A percentile compares a stretch with the other conserved stretches of the same genome.
Conservation (phyloP, 2,888 invertebrate genomes). For the Brachyptera putata region DNA sequence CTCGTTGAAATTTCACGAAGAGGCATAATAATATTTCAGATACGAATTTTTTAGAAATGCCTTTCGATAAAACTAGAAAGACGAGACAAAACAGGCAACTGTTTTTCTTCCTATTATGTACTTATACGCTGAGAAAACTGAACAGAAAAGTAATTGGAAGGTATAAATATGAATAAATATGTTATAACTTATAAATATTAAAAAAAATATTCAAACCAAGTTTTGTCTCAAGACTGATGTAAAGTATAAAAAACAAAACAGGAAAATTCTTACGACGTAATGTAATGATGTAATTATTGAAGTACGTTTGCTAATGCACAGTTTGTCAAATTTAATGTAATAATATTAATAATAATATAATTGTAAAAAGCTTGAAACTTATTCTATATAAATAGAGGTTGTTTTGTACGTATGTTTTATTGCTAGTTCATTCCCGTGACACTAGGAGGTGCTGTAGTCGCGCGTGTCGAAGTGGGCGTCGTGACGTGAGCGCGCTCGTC, state of each 20-base stretch:
- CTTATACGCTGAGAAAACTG: too few relatives aligned
- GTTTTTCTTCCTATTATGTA: too few relatives aligned
- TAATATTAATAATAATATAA: neutral
- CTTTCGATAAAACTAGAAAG: too few relatives aligned
- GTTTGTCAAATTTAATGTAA: constrained; percentile 27
- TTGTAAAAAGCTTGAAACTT: constrained; percentile 28
- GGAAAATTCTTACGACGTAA: constrained; percentile 29
- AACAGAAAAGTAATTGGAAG: too few relatives aligned
- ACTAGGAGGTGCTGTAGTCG: neutral
- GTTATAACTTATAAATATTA: constrained; percentile 24
- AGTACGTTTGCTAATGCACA: constrained; percentile 26
- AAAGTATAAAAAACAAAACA: constrained; percentile 33
- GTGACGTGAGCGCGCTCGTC: too few relatives aligned
- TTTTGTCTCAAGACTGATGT: constrained; percentile 36
- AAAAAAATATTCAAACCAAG: constrained; percentile 30
- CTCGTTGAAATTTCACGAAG: too few relatives aligned
- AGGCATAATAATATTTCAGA: too few relatives aligned
- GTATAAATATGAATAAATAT: too few relatives aligned
- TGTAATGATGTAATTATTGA: constrained; percentile 32
- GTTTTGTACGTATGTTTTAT: constrained; percentile 29
- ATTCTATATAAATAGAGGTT: constrained; percentile 19
- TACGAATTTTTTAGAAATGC: too few relatives aligned
- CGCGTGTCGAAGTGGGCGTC: too few relatives aligned
- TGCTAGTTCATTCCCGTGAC: constrained; percentile 27
- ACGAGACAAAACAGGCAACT: too few relatives aligned